phyloP scores from a whole-genome alignment of 2,113 vertebrate species.

The Corythaeola cristata region DNA sequence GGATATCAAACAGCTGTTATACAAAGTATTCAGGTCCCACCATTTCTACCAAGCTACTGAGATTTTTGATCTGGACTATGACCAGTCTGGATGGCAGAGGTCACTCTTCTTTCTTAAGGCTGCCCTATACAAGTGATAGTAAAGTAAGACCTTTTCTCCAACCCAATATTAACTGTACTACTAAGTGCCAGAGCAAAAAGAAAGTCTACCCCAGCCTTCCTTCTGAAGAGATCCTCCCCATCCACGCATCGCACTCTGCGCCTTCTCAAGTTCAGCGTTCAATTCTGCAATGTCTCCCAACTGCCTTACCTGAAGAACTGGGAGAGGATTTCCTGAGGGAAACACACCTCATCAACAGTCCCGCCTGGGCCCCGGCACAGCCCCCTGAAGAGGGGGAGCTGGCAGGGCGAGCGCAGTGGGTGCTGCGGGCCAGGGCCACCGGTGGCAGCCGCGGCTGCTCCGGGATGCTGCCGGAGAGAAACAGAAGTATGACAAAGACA shows the following conservation, averaged over 20 bases:
- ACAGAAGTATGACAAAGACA: neutral
- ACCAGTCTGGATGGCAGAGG: neutral
- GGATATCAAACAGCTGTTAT: neutral
- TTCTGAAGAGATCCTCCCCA: neutral
- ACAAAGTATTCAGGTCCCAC: neutral
- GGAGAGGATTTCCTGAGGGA: neutral
- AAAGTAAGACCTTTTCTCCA: neutral
- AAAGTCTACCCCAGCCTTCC: neutral
- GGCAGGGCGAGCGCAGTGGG: neutral
- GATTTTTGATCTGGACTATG: neutral
- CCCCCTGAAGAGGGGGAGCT: neutral
- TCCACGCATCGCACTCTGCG: no score
- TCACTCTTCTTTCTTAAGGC: neutral
- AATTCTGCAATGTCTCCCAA: neutral
- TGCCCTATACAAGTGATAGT: neutral
- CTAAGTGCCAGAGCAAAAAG: neutral
- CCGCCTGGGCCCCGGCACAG: neutral
- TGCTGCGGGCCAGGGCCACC: neutral
- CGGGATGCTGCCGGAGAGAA: neutral
- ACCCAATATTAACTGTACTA: neutral
- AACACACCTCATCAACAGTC: neutral
- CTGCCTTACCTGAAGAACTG: neutral
- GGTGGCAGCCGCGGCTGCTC: neutral
- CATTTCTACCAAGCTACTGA: neutral
- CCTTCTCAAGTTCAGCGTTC: neutral